Base-by-base conservation (phyloP, 2,113 vertebrate genomes). In the Neogobius melanostomus region DNA sequence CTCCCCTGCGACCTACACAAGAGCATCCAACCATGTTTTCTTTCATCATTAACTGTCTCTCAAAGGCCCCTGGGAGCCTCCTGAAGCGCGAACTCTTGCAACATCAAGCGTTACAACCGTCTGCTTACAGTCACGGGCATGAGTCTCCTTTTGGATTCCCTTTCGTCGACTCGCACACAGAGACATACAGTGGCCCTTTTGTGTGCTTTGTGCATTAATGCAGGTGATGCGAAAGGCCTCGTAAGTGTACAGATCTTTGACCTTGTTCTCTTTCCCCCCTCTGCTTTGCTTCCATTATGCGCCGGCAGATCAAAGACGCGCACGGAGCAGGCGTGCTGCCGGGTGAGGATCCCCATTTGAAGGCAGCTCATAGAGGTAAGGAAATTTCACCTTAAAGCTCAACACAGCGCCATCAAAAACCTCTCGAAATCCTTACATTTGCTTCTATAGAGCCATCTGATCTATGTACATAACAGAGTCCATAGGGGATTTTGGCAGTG, bases 301-400 rank as follows among this genome's bases (percentile, higher is more conserved):
- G 68, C 60, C 68, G 71, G 57, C 64, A 92, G 91, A 92, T 91
- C 83, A 91, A 83, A 89, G 83, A 72, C 36, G 7, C 56, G 10
- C 76, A 66, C 3, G 69, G 69, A 63, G 46, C 72, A 56, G 77
- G 48, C 54, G 44, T 71, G 61, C 62, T 50, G 45, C 52, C 44
- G 44, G 82, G 73, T 64, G 85, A 87, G 64, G 88, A 86, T 83
- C 81, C 79, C 64, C 71, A 80, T 61, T 66, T 89, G 82, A 75
- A 82, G 72, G 87, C 85, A 65, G 79, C 82, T 48, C 78, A 78
- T 47, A 84, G 16, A 77, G 88, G 91, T 92, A 83, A 88, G 89
- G 80, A 21, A 76, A 84, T 85, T 79, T 66, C 65, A 64, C 50
- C 14, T 49, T 36, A 43, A 3, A 42, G n/a, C 36, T 6, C 7